Percentiles rank a stretch among this genome's conserved stretches.
Conservation (phyloP, 2,113 vertebrate genomes). For the Oryzias javanicus region DNA sequence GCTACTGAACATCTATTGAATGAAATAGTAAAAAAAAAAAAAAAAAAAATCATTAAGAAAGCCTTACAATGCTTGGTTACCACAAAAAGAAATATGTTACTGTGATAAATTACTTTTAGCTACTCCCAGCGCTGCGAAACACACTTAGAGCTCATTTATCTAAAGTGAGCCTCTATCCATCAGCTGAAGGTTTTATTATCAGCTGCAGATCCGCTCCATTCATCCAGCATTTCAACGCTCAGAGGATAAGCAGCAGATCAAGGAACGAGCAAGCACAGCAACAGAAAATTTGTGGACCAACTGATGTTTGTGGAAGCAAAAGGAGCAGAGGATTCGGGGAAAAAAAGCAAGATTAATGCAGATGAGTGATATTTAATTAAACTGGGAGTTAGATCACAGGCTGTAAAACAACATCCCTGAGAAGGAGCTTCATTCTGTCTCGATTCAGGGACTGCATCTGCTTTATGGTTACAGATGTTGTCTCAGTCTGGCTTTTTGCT, state of each 20-base stretch:
- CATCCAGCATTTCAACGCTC: conserved; percentile 22
- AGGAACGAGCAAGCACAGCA: conserved; percentile 24
- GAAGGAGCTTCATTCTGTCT: too few species aligned
- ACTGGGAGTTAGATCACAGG: background rate
- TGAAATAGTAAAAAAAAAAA: too few species aligned
- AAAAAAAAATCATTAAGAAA: too few species aligned
- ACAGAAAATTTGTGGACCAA: background rate
- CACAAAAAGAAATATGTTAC: too few species aligned
- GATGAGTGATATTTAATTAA: too few species aligned
- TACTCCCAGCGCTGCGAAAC: background rate
- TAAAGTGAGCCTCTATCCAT: conserved; percentile 41
- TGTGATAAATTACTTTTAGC: too few species aligned
- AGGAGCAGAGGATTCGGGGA: too few species aligned
- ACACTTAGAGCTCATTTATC: conserved; percentile 39
- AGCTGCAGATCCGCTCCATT: conserved; percentile 14
- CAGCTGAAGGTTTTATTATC: conserved; percentile 39
- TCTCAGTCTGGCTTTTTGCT: conserved; percentile 22
- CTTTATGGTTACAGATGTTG: conserved; percentile 9
- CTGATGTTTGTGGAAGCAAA: too few species aligned
- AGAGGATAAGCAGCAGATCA: conserved; percentile 23
- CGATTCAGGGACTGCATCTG: conserved; percentile 13
- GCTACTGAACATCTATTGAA: too few species aligned
- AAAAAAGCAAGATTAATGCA: too few species aligned
- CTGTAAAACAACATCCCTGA: conserved; percentile 4
- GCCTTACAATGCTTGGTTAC: too few species aligned